Percentiles rank a stretch among this genome's conserved stretches.
Conservation (phyloP, 2,888 invertebrate species). For the Lucinisca nassula region DNA sequence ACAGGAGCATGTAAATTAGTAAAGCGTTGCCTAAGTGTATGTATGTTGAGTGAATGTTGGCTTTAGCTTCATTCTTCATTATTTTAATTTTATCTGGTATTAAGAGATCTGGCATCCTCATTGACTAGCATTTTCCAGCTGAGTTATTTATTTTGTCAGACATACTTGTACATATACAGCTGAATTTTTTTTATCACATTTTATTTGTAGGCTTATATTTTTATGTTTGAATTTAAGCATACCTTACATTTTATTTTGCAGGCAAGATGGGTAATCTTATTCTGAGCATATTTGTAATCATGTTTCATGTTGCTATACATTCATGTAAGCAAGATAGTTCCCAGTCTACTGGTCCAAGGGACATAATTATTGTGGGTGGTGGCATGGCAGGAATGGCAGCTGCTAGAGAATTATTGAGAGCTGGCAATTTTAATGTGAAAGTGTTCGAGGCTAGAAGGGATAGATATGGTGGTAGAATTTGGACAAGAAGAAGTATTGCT, state of each 20-base stretch:
- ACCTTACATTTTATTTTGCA: not conserved
- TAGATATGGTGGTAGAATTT: conserved; percentile 82
- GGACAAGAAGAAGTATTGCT: conserved; percentile 72
- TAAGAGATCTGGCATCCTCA: not conserved
- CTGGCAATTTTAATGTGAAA: conserved; percentile 72
- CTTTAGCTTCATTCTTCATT: not conserved
- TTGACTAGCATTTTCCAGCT: not conserved
- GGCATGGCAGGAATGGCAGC: conserved; percentile 83
- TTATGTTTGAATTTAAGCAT: not conserved
- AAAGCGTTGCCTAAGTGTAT: not conserved
- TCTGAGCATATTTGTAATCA: not conserved
- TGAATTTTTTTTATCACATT: not conserved
- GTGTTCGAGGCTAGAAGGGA: conserved; percentile 79
- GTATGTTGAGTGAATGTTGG: conserved; percentile 5
- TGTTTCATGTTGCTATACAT: not conserved
- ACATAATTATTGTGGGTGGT: conserved; percentile 81
- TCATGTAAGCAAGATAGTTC: not conserved
- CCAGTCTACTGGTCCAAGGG: not conserved
- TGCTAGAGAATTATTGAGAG: conserved; percentile 74
- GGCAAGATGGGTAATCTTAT: not conserved
- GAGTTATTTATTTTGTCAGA: not conserved
- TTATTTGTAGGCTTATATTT: not conserved
- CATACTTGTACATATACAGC: not conserved
- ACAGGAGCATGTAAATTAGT: not conserved
- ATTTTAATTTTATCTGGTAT: not conserved